A percentile compares a stretch with the other conserved stretches of the same genome.
phyloP scores from a whole-genome alignment of 2,113 vertebrate species.

The Platycercus adscitus region DNA sequence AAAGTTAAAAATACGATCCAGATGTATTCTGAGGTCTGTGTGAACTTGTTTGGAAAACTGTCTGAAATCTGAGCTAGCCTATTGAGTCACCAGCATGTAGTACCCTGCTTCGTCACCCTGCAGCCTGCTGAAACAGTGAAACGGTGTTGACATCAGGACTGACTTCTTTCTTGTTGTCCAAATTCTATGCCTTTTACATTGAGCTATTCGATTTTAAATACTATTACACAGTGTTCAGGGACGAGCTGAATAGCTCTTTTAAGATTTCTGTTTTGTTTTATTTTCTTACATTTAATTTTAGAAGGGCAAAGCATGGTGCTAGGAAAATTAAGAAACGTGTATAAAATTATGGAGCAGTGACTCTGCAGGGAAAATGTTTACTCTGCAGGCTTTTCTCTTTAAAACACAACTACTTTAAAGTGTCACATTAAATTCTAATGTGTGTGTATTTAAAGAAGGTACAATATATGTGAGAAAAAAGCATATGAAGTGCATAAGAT shows the following conservation, averaged over 20 bases:
- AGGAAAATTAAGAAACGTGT: conserved; percentile 54
- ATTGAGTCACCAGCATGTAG: not conserved
- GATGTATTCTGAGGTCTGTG: not conserved
- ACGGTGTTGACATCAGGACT: not conserved
- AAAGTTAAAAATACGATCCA: not conserved
- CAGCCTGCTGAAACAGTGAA: not conserved
- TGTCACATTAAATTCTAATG: conserved; percentile 55
- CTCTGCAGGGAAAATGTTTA: conserved; percentile 64
- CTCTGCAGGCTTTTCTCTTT: conserved; percentile 52
- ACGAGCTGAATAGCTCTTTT: not conserved
- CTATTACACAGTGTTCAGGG: not conserved
- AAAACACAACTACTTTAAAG: conserved; percentile 54
- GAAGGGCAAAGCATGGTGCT: conserved; percentile 13
- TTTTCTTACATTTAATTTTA: conserved; percentile 20
- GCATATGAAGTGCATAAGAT: not conserved
- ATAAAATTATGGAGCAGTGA: conserved; percentile 33
- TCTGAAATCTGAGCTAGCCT: not conserved
- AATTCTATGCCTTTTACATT: not conserved
- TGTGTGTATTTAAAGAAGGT: conserved; percentile 29
- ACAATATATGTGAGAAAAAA: conserved; percentile 10
- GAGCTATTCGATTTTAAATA: not conserved
- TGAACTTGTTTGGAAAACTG: not conserved
- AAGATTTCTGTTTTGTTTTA: not conserved
- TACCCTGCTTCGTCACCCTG: not conserved
- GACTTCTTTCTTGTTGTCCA: not conserved